A percentile compares a stretch with the other conserved stretches of the same genome.
Conservation (phyloP, 2,113 vertebrate species). For the Corythaeola cristata region DNA sequence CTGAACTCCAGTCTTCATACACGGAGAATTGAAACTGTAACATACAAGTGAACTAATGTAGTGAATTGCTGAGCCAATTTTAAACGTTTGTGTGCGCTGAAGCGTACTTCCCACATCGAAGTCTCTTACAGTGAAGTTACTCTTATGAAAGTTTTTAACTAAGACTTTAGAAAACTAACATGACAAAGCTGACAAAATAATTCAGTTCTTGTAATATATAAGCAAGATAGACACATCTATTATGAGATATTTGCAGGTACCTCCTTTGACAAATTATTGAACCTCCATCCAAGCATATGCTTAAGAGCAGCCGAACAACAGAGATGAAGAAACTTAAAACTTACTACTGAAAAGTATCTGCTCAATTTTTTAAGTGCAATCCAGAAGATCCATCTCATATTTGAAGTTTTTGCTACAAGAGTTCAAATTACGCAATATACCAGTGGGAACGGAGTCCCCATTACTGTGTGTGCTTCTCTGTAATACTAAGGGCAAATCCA, state of each 20-base stretch:
- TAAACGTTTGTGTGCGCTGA: not conserved
- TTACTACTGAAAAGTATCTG: not conserved
- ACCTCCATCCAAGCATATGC: not conserved
- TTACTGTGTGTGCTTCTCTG: fast-evolving
- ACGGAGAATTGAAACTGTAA: not conserved
- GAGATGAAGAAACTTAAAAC: not conserved
- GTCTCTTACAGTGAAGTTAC: not conserved
- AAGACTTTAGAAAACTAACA: not conserved
- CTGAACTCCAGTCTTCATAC: not conserved
- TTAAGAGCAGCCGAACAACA: not conserved
- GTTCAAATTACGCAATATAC: not conserved
- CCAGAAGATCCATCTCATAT: not conserved
- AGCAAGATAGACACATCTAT: not conserved
- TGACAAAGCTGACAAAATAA: not conserved
- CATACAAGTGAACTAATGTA: not conserved
- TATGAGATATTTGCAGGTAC: fast-evolving
- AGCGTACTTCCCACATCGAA: not conserved
- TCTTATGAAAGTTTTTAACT: not conserved
- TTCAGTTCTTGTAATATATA: not conserved
- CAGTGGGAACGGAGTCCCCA: not conserved
- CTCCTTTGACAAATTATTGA: not conserved
- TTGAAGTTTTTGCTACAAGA: not conserved
- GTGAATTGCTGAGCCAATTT: not conserved
- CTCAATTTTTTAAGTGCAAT: not conserved
- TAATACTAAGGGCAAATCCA: not conserved